Evolutionary conservation across 2,113 vertebrate species (phyloP).

Genomic region (Promerops cafer): DNA sequence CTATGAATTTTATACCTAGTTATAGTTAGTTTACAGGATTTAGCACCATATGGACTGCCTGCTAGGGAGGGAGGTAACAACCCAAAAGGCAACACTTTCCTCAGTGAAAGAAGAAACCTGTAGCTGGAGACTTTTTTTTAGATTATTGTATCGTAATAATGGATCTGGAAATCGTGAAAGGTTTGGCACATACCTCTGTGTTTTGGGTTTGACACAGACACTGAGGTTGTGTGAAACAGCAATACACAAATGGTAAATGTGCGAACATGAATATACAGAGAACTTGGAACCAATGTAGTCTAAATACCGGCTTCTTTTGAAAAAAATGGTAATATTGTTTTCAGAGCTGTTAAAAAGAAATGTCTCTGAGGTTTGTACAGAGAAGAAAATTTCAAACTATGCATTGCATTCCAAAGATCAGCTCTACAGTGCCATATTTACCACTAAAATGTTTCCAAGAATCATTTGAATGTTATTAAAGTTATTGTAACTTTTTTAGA

Average conservation of each 20-base stretch:
- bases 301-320: not conserved
- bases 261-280: not conserved
- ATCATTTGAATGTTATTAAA: not conserved
- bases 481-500: not conserved
- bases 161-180: conserved; percentile 43
- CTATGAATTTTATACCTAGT: conserved; percentile 67
- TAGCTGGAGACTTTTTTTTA: conserved; percentile 40
- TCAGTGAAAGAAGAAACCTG: conserved; percentile 7
- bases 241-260: conserved; percentile 27
- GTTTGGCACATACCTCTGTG: conserved; percentile 40
- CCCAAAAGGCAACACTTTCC: not conserved
- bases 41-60: conserved; percentile 65
- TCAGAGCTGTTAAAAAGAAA: not conserved
- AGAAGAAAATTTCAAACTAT: not conserved
- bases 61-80: not conserved
- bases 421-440: not conserved
- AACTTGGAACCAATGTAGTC: not conserved
- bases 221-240: conserved; percentile 32
- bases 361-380: not conserved
- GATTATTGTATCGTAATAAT: not conserved
- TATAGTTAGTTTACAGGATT: conserved; percentile 67
- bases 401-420: not conserved
- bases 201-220: conserved; percentile 11
- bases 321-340: not conserved
- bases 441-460: not conserved